Evolutionary conservation across 2,888 invertebrate genomes (phyloP).

Genomic region (Hypomecis punctinalis): DNA sequence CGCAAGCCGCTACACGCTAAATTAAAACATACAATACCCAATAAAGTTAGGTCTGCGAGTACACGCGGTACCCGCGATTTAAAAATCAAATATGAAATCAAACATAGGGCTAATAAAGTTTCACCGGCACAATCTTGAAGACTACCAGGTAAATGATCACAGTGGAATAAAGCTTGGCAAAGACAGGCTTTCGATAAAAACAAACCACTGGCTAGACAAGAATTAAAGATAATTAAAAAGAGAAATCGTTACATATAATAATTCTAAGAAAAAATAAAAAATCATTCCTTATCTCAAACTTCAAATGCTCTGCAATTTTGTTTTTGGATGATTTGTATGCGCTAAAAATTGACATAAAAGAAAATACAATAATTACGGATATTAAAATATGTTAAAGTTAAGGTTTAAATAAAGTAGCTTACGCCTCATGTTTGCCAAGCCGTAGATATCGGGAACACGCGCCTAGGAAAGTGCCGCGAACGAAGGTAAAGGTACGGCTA

Average conservation of each 20-base stretch:
- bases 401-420: no score
- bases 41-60: conserved; percentile 63
- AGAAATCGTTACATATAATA: no score
- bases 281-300: no score
- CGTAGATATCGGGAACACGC: conserved; percentile 40
- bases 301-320: no score
- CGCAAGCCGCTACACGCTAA: conserved; percentile 71
- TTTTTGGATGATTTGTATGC: no score
- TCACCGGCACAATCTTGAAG: conserved; percentile 56
- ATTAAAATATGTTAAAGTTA: no score
- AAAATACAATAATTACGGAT: no score
- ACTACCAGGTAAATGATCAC: conserved; percentile 57
- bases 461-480: conserved; percentile 17
- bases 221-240: no score
- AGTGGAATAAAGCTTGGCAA: conserved; percentile 47
- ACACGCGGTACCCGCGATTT: conserved; percentile 61
- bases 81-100: conserved; percentile 56
- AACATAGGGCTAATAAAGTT: conserved; percentile 48
- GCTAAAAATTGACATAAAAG: no score
- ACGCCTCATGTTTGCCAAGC: conserved; percentile 1
- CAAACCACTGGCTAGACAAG: no score
- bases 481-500: conserved; percentile 11
- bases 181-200: no score
- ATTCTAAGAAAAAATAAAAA: no score
- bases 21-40: conserved; percentile 80